Conservation (phyloP, 2,113 vertebrate genomes). For the Catharus minimus region DNA sequence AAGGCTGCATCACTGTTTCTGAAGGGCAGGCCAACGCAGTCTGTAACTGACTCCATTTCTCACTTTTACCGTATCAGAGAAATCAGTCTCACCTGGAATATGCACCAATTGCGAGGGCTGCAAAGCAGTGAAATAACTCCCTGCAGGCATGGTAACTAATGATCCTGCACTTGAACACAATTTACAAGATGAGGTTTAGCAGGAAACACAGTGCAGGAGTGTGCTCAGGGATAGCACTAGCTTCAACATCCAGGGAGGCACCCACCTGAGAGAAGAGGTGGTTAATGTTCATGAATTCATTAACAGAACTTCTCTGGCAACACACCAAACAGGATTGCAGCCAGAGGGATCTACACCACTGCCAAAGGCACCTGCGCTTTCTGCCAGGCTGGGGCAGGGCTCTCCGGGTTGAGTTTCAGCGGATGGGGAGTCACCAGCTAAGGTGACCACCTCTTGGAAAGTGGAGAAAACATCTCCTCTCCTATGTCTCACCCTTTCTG, state of each 20-base stretch:
- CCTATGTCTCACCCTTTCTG: neutral
- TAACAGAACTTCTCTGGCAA: neutral
- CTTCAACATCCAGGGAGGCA: neutral
- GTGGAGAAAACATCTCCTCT: neutral
- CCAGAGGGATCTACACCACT: neutral
- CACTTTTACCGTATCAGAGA: neutral
- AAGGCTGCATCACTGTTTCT: neutral
- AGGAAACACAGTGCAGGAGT: neutral
- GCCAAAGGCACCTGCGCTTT: neutral
- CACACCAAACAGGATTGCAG: neutral
- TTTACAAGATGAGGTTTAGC: neutral
- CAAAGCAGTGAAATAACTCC: neutral
- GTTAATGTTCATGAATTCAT: neutral
- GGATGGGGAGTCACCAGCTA: neutral
- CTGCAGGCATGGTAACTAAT: neutral
- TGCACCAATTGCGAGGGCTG: accelerated
- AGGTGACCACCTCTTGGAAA: neutral
- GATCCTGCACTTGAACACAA: neutral
- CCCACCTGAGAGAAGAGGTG: neutral
- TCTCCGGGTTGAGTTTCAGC: neutral
- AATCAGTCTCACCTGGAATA: neutral
- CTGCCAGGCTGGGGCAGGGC: accelerated
- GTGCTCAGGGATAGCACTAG: neutral
- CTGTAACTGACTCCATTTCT: neutral
- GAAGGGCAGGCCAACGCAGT: neutral